phyloP scores from a whole-genome alignment of 2,113 vertebrate species.

The Saguinus imperator region DNA sequence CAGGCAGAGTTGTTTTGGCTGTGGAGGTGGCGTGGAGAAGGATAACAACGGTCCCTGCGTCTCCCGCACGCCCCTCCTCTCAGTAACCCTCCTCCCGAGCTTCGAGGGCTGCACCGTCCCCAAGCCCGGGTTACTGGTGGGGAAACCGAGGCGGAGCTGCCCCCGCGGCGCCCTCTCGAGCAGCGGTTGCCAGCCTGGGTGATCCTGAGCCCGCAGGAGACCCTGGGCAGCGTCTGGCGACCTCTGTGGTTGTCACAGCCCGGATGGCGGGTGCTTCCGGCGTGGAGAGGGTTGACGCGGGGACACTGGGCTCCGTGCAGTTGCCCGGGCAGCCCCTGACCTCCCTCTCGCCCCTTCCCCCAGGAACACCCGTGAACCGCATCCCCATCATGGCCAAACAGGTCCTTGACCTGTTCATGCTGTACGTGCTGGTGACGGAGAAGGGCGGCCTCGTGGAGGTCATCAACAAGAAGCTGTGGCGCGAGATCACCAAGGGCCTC shows the following conservation, averaged over 20 bases:
- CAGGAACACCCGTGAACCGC: conserved; percentile 97
- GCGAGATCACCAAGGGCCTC: conserved; percentile 98
- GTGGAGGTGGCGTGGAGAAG: neutral
- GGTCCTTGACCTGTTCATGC: conserved; percentile 97
- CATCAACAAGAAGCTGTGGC: conserved; percentile 99
- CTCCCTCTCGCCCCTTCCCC: neutral
- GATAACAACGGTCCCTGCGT: neutral
- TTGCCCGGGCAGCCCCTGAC: neutral
- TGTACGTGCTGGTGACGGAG: conserved; percentile 97
- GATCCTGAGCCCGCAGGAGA: neutral
- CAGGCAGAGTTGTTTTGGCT: neutral
- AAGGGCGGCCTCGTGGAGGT: conserved; percentile 98
- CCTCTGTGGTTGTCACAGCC: neutral
- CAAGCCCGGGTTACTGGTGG: neutral
- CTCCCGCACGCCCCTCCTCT: accelerated
- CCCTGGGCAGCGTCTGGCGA: accelerated
- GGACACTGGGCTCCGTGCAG: neutral
- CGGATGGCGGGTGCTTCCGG: neutral
- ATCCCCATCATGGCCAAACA: conserved; percentile 99
- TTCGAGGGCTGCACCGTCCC: accelerated
- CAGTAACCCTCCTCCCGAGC: accelerated
- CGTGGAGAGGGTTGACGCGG: neutral
- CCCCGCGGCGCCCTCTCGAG: accelerated
- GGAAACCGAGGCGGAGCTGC: neutral
- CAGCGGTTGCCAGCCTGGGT: accelerated